These are phyloP conservation scores for Ormyrus thymus DNA, from an alignment of 2,888 invertebrate species.

Conservation along the genomic window DNA sequence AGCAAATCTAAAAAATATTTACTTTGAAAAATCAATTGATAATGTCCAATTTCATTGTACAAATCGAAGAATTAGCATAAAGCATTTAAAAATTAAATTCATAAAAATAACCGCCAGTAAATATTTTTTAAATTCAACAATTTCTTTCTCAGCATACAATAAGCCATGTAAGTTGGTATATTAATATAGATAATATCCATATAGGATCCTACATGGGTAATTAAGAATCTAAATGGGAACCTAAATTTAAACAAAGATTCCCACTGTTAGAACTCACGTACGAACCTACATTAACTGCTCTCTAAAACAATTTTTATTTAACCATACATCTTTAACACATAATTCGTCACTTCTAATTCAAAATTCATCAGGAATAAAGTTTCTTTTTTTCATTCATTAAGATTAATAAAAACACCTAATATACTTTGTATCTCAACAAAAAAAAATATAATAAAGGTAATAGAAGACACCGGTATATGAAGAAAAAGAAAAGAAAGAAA, in stretches of 20 bases:
- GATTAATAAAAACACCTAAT: conserved; percentile 50
- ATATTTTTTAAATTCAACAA: conserved; percentile 20
- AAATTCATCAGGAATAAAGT: conserved; percentile 13
- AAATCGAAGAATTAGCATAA: no score
- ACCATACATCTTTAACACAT: background rate
- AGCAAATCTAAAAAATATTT: conserved; percentile 11
- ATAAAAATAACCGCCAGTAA: conserved; percentile 8
- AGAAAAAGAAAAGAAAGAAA: conserved; percentile 30
- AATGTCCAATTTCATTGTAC: no score
- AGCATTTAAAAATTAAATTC: background rate
- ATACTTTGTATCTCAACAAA: conserved; percentile 46
- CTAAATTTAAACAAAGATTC: conserved; percentile 13
- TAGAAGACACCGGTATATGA: conserved; percentile 39
- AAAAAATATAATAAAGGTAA: background rate
- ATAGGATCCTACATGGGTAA: conserved; percentile 25
- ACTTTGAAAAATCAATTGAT: no score
- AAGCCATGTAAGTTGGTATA: conserved; percentile 37
- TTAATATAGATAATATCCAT: conserved; percentile 32
- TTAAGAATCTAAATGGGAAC: conserved; percentile 8
- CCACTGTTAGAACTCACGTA: conserved; percentile 12
- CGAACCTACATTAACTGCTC: conserved; percentile 35
- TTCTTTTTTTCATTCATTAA: conserved; percentile 19
- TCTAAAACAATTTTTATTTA: conserved; percentile 35
- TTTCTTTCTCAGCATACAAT: conserved; percentile 18
- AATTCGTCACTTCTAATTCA: conserved; percentile 8